Conservation (phyloP, 2,113 vertebrate genomes). For the Strix uralensis region DNA sequence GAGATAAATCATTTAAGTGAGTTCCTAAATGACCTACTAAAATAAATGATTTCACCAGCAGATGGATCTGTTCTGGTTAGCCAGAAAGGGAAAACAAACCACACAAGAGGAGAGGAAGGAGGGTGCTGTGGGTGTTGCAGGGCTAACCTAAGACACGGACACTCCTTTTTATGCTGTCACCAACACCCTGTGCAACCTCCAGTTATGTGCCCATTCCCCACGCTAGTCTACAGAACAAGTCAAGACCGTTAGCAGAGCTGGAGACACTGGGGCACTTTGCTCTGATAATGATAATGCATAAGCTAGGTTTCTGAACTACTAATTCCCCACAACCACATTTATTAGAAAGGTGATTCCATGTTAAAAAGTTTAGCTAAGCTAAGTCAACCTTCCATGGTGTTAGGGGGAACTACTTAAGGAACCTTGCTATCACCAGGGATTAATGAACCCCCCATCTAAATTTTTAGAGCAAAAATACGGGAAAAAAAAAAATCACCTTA, state of each 20-base stretch:
- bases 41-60: background rate
- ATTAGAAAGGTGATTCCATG: background rate
- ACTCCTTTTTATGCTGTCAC: background rate
- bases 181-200: background rate
- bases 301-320: background rate
- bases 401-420: background rate
- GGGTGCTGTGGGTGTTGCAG: background rate
- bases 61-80: background rate
- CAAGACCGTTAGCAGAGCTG: background rate
- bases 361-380: background rate
- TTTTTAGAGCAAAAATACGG: background rate
- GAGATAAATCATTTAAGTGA: slow-evolving; percentile 2
- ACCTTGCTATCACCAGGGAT: background rate
- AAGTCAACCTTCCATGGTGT: background rate
- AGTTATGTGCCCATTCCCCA: background rate
- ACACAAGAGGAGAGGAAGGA: background rate
- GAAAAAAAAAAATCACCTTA: background rate
- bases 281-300: background rate
- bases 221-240: rapidly evolving
- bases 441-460: background rate
- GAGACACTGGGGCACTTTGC: background rate
- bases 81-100: background rate
- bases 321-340: background rate
- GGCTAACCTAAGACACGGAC: background rate
- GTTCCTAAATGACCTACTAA: background rate